Evolutionary conservation across 1,140 invertebrate species (phyloP).

Genomic region (Dendroctonus ponderosae): DNA sequence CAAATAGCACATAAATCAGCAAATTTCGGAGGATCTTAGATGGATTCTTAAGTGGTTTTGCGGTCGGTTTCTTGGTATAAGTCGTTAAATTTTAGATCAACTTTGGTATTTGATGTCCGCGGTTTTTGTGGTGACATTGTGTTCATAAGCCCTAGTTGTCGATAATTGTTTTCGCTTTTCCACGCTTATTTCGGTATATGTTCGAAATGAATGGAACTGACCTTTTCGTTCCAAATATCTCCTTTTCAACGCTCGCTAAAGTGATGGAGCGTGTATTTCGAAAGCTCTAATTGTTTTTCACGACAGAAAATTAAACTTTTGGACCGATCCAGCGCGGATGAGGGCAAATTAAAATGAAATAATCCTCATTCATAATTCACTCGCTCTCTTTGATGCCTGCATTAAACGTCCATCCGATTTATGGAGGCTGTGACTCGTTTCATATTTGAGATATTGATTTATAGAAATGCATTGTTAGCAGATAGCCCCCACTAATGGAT

Average conservation of each 20-base stretch:
- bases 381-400: not conserved
- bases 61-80: conserved; percentile 11
- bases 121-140: no score
- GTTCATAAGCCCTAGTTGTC: no score
- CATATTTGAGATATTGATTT: conserved; percentile 18
- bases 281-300: no score
- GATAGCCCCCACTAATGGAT: conserved; percentile 7
- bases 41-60: conserved; percentile 19
- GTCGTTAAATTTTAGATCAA: conserved; percentile 27
- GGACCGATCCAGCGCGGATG: not conserved
- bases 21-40: conserved; percentile 4
- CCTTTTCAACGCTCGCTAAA: no score
- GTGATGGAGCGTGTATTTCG: no score
- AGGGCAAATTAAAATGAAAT: not conserved
- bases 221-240: no score
- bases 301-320: no score
- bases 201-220: no score
- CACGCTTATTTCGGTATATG: no score
- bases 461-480: conserved; percentile 15
- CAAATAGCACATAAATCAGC: conserved; percentile 16
- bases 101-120: not conserved
- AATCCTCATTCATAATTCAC: conserved; percentile 1
- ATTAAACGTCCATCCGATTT: not conserved
- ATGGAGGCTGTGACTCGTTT: not conserved
- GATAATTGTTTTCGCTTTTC: no score